A percentile compares a stretch with the other conserved stretches of the same genome.
Evolutionary conservation across 1,140 invertebrate genomes (phyloP).

Genomic region (Scaptomyza graminum): DNA sequence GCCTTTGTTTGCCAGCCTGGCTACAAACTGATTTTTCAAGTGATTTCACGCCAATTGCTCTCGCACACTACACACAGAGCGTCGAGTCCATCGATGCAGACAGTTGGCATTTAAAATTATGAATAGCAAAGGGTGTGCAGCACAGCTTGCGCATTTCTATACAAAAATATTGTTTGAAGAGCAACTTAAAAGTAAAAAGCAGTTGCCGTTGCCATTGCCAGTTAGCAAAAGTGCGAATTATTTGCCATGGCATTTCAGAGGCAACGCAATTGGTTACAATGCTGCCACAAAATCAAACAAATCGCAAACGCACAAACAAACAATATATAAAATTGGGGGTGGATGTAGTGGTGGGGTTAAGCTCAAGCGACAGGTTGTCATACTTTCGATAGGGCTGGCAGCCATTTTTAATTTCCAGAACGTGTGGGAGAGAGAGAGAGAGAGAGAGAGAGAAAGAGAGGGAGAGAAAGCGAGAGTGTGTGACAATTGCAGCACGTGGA

Average conservation of each 20-base stretch:
- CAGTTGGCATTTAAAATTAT: background rate
- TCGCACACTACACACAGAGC: constrained; percentile 8
- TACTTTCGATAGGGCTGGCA: constrained; percentile 20
- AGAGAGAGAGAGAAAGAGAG: no score
- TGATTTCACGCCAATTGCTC: constrained; percentile 48
- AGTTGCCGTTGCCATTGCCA: background rate
- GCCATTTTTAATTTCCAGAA: constrained; percentile 32
- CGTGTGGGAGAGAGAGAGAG: background rate
- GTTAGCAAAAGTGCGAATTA: constrained; percentile 38
- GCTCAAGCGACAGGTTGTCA: constrained; percentile 43
- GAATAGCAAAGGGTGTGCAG: background rate
- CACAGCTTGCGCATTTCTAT: background rate
- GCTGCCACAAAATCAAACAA: constrained; percentile 28
- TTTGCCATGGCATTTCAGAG: constrained; percentile 54
- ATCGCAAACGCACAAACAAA: background rate
- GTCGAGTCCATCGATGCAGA: constrained; percentile 11
- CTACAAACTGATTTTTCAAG: constrained; percentile 48
- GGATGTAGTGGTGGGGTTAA: background rate
- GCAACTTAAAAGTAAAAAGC: constrained; percentile 1
- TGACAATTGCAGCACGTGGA: constrained; percentile 42
- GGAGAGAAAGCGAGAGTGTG: no score
- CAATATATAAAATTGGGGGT: background rate
- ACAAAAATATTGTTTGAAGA: background rate
- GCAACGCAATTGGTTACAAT: constrained; percentile 40
- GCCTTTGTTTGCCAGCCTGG: constrained; percentile 32